Base-by-base conservation (phyloP, 2,888 invertebrate genomes). In the Empis stercorea region DNA sequence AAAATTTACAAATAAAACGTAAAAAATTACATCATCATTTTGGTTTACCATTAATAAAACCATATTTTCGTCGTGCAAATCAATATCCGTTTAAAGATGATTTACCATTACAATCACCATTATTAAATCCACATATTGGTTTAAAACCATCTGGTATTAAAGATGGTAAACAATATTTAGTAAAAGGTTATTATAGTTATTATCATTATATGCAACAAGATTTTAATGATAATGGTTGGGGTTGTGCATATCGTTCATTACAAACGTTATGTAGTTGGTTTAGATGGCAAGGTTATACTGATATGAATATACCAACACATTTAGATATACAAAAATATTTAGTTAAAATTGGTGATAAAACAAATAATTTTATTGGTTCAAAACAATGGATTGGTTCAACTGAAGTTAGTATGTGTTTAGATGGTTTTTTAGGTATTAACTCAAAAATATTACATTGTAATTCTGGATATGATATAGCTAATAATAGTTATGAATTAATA, bases 231-330 rank as follows among this genome's bases (percentile, higher is more conserved):
- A 84, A 87, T 65, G 94, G 94, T n/a, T 99, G 99, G 99, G 99
- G 99, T 5, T 99, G 99, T 72, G 99, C 99, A 0, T 99, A 99
- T 64, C 78, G 99, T 51, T 96, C 96, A 1, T 74, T 99, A 60
- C 99, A 99, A 72, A 96, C 97, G 0, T 76, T 99, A 52, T 80
- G 88, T 54, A 96, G 96, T 0, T 99, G 99, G 99, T 94, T 89
- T 76, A 78, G 81, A 61, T 75, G 80, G 58, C 92, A 94, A 70
- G 92, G 91, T 6, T 92, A 86, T 62, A 84, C 84, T 2, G 76
- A 82, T 42, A 74, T 75, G 44, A 71, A 77, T 14, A 75, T 93
- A 49, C 97, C 96, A 14, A 79, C 79, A 4, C 91, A 91, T 65
- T 71, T 71, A 59, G 84, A 89, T 54, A 93, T 97, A 56, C 97